A percentile compares a stretch with the other conserved stretches of the same genome.
Conservation (phyloP, 2,113 vertebrate species). For the Muscicapa adusta region DNA sequence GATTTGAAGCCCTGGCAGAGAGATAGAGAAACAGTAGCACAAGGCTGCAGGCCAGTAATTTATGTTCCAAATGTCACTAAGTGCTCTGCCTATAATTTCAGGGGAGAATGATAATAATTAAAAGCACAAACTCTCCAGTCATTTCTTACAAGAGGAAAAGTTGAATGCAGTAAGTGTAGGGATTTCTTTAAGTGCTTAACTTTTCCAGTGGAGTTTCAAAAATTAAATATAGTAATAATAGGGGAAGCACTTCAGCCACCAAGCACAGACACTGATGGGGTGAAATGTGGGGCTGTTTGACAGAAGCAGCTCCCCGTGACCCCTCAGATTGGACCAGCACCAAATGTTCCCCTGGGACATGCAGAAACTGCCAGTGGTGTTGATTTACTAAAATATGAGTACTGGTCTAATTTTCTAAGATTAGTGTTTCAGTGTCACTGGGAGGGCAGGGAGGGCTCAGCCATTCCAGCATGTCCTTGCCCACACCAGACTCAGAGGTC, state of each 20-base stretch:
- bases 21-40: constrained; percentile 75
- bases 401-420: too few species aligned
- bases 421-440: too few species aligned
- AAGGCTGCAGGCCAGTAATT: constrained; percentile 80
- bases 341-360: not conserved
- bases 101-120: constrained; percentile 80
- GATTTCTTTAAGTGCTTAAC: constrained; percentile 67
- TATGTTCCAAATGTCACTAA: constrained; percentile 77
- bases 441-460: not conserved
- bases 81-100: constrained; percentile 77
- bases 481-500: not conserved
- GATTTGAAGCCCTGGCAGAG: constrained; percentile 75
- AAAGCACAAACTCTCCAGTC: constrained; percentile 74
- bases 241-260: not conserved
- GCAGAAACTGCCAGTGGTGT: not conserved
- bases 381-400: too few species aligned
- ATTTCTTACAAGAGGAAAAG: constrained; percentile 66
- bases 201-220: constrained; percentile 72
- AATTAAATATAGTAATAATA: constrained; percentile 51
- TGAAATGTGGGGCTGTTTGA: not conserved
- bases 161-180: constrained; percentile 59
- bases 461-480: not conserved
- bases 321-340: not conserved
- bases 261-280: not conserved
- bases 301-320: not conserved